These are phyloP conservation scores for Cosmopolites sordidus DNA, from an alignment of 2,888 invertebrate species.

Conservation along the genomic window DNA sequence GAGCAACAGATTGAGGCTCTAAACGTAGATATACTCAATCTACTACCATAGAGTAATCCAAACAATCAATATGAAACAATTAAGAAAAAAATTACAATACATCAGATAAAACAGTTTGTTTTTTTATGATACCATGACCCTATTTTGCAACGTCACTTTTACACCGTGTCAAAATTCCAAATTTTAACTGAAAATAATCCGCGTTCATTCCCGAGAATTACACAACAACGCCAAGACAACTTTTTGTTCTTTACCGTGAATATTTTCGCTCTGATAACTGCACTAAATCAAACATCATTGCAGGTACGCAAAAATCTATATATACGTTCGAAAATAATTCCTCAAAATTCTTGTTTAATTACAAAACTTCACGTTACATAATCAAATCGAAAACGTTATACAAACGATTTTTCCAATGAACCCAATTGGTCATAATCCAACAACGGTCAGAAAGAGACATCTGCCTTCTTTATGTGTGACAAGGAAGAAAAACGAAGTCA, in stretches of 20 bases:
- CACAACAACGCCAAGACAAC: conserved; percentile 9
- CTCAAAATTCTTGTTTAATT: neutral
- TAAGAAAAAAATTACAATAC: too few relatives aligned
- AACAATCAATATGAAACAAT: too few relatives aligned
- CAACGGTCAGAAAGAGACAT: conserved; percentile 1
- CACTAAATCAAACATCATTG: too few relatives aligned
- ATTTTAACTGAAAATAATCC: conserved; percentile 15
- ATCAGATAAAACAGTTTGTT: too few relatives aligned
- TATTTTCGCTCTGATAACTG: too few relatives aligned
- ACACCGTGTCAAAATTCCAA: conserved; percentile 4
- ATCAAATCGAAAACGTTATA: neutral
- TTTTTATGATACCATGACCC: conserved; percentile 5
- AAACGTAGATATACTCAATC: too few relatives aligned
- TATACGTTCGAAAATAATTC: neutral
- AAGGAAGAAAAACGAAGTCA: conserved; percentile 11
- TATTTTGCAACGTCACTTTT: conserved; percentile 3
- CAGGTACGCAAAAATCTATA: neutral
- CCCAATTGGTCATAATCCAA: neutral
- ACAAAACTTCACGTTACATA: neutral
- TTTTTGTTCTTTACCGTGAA: conserved; percentile 5
- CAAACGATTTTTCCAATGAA: neutral
- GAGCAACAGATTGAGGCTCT: too few relatives aligned
- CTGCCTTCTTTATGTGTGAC: neutral
- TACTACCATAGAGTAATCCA: too few relatives aligned
- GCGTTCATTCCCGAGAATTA: conserved; percentile 9